Evolutionary conservation across 2,113 vertebrate species (phyloP), one percentile per base, ranked within the genome.

Genomic region (Oncorhynchus clarkii): DNA sequence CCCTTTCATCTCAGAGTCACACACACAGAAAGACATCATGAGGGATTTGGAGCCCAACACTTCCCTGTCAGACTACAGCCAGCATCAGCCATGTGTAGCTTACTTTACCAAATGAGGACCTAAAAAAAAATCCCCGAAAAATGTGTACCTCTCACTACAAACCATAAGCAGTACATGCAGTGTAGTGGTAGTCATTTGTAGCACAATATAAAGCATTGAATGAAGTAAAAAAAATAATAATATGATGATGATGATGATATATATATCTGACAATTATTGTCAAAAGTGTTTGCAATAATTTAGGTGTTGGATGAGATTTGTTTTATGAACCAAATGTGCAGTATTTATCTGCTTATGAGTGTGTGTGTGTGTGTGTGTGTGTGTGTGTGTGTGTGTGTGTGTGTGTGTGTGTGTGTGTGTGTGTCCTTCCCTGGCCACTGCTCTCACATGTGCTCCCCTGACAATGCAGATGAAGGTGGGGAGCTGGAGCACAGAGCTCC

Each of bases 401-500:
- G 24, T 27, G 22, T 60, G 68, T 39, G 29, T 8, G 5, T 60
- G 57, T 9, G 57, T n/a, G 62, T 14, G 57, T n/a, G n/a, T 9
- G 16, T 18, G 22, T 7, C 68, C 34, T n/a, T 60, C 59, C 49
- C 62, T 27, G 24, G 65, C 65, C n/a, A 57, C 20, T 20, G 60
- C 71, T 72, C 68, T 73, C 45, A 49, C 27, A 57, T 74, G 76
- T 13, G 66, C 22, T 81, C 74, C 18, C 73, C 64, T 8, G 80
- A 77, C 78, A 71, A 49, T 73, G 76, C 89, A 24, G 71, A 6
- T 45, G 82, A 80, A 84, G 84, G 77, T 84, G 75, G 72, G 72
- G 75, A 29, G 66, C 85, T 86, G 76, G 77, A 84, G 85, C 76
- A 77, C 74, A 82, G 70, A 84, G 74, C 80, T 77, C 74, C 76